Evolutionary conservation across 2,113 vertebrate genomes (phyloP).

Genomic region (Chaetorhynchus papuensis): DNA sequence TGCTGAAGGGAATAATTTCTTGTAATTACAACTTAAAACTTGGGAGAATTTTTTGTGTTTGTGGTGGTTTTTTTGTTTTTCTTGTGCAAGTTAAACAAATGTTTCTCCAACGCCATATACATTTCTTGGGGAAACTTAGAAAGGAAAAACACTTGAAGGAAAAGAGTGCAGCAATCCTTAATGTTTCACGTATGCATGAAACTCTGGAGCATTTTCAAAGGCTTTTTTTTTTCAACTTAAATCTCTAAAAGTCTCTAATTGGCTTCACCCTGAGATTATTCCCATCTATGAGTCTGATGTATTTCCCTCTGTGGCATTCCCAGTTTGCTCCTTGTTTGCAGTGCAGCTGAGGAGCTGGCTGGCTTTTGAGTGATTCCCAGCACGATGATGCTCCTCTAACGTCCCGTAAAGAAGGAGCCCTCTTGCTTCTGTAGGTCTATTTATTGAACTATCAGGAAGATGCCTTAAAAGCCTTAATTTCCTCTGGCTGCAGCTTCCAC

Average conservation of each 20-base stretch:
- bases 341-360: background rate
- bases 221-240: background rate
- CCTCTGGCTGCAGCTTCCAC: slow-evolving; percentile 12
- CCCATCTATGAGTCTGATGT: background rate
- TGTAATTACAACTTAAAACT: background rate
- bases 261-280: background rate
- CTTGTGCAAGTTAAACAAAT: background rate
- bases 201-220: background rate
- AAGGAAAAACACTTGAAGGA: background rate
- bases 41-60: background rate
- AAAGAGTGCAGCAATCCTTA: background rate
- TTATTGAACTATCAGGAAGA: slow-evolving; percentile 16
- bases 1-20: background rate
- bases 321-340: background rate
- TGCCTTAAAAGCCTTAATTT: slow-evolving; percentile 43
- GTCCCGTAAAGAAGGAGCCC: slow-evolving; percentile 9
- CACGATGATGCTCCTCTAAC: background rate
- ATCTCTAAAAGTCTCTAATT: background rate
- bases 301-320: background rate
- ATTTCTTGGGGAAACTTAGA: background rate
- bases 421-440: background rate
- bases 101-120: background rate
- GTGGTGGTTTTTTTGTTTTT: background rate
- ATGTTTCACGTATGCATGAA: background rate
- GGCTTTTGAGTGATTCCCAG: background rate